Base-by-base conservation (phyloP, 2,888 invertebrate genomes). In the Synergus itoensis region DNA sequence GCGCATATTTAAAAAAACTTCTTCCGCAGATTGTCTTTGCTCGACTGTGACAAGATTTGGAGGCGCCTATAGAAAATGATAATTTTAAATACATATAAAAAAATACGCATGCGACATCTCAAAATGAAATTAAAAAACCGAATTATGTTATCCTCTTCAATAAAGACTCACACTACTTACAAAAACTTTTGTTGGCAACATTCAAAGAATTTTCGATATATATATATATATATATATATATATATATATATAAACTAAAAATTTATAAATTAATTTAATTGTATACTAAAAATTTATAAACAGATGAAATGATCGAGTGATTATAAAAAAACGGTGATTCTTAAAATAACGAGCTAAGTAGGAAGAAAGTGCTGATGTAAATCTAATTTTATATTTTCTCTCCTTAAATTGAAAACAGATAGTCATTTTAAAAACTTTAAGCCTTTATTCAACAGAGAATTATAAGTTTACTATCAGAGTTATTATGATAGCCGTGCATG, bases 11-110 rank as follows among this genome's bases (percentile, higher is more conserved):
- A 98, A 92, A 89, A 98, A 97, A 41, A 98, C 94, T 84, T 93
- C 93, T 91, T 98, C 98, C n/a, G 97, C 97, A 81, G 95, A 94
- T 86, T 95, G 96, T 80, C 98, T 94, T 91, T 98, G 97, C 86
- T 97, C 96, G 85, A 94, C 93, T 62, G 95, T 94, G 76, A 97
- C 96, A 86, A 96, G 87, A 91, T 95, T 95, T 81, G 97, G 97
- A 62, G 97, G 95, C 81, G 97, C 97, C 97, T 97, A 90, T 79
- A 90, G 91, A 84, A 80, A 85, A 82, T 80, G 76, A 64, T 77
- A 16, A 8, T 69, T 48, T 16, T 53, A 73, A 53, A 40, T 73
- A 45, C 9, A 43, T 16, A 1, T 40, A 64, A 16, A 5, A 64
- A 63, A 40, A 8, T 64, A 64, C 14, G 40, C 62, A 21, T 36